Conservation (phyloP, 1,140 invertebrate species). For the Cephus cinctus region DNA sequence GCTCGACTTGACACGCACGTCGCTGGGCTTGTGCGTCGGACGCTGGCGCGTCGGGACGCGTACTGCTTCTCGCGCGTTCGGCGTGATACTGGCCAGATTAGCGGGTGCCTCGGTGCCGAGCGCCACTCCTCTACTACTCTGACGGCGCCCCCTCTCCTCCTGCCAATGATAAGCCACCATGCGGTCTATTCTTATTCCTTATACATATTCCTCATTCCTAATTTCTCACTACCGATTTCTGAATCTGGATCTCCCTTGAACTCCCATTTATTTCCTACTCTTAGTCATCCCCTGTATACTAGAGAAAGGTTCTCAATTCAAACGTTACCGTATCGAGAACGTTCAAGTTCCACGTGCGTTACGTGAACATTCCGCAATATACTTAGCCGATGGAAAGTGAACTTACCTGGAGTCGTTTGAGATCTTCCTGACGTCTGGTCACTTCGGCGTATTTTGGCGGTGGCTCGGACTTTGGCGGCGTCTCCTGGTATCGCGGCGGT, state of each 20-base stretch:
- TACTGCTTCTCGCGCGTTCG: slow-evolving; percentile 50
- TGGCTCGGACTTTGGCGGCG: slow-evolving; percentile 36
- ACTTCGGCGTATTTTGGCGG: slow-evolving; percentile 47
- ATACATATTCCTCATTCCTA: too few species aligned
- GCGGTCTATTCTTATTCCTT: too few species aligned
- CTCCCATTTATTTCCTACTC: too few species aligned
- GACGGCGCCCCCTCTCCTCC: slow-evolving; percentile 40
- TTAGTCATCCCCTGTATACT: too few species aligned
- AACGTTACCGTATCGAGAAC: too few species aligned
- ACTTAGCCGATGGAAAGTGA: too few species aligned
- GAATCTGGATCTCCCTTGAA: too few species aligned
- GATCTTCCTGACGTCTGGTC: slow-evolving; percentile 36
- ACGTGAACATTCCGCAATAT: too few species aligned
- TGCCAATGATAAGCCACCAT: slow-evolving; percentile 49
- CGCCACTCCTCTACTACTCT: slow-evolving; percentile 32
- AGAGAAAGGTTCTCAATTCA: too few species aligned
- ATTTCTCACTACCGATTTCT: too few species aligned
- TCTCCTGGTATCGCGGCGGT: slow-evolving; percentile 47
- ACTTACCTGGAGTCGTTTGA: slow-evolving; percentile 37
- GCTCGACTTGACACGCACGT: slow-evolving; percentile 2
- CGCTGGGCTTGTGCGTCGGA: neutral
- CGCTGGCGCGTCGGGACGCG: slow-evolving; percentile 18
- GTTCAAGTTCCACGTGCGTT: too few species aligned
- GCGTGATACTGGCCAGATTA: slow-evolving; percentile 53
- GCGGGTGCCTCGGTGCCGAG: slow-evolving; percentile 43